These are phyloP conservation scores for Sinocyclocheilus anophthalmus DNA, from an alignment of 2,113 vertebrate genomes.

Conservation along the genomic window DNA sequence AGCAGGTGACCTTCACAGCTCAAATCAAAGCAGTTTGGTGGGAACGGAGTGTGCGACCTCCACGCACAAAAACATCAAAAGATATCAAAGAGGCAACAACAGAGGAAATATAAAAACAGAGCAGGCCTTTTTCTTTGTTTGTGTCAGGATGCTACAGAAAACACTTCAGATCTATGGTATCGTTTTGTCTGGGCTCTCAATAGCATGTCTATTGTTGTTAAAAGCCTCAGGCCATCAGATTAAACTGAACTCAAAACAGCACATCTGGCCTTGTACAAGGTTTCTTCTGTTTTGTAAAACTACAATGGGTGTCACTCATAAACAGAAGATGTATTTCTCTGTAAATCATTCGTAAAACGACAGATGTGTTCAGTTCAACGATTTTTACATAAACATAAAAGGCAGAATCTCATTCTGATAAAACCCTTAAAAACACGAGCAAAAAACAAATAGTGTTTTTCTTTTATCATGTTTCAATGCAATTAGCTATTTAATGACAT, in stretches of 20 bases:
- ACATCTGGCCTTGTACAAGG: not conserved
- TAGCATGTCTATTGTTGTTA: not conserved
- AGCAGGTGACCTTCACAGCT: not conserved
- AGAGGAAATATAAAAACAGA: slow-evolving; percentile 19
- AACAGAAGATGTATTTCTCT: not conserved
- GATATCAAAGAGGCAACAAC: slow-evolving; percentile 2
- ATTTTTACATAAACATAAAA: too few relatives aligned
- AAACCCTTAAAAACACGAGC: not conserved
- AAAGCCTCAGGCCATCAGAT: not conserved
- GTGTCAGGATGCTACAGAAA: not conserved
- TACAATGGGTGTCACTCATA: not conserved
- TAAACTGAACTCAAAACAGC: not conserved
- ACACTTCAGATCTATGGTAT: not conserved
- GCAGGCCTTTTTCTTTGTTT: not conserved
- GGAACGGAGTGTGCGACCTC: not conserved
- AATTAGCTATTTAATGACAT: not conserved
- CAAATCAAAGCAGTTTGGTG: slow-evolving; percentile 4
- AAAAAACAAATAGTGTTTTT: too few relatives aligned
- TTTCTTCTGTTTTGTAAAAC: not conserved
- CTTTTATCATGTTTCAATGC: not conserved
- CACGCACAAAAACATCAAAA: not conserved
- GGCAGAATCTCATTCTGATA: too few relatives aligned
- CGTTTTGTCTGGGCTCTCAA: slow-evolving; percentile 14
- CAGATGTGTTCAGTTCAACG: not conserved
- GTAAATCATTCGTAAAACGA: not conserved